A percentile compares a stretch with the other conserved stretches of the same genome.
Evolutionary conservation across 2,113 vertebrate genomes (phyloP).

Genomic region (Amphiprion percula): DNA sequence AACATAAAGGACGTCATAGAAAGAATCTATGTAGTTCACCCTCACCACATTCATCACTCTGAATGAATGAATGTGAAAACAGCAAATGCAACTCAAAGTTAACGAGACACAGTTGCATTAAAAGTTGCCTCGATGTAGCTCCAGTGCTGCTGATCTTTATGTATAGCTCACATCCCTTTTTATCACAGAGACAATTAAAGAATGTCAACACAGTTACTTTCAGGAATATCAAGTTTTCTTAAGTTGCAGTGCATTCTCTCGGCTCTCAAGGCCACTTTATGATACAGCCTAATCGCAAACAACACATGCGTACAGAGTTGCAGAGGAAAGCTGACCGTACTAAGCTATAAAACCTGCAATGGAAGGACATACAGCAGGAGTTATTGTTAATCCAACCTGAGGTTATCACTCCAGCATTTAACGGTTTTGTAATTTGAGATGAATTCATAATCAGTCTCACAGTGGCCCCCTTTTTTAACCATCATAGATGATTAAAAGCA

Average conservation of each 20-base stretch:
- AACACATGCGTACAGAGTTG: not conserved
- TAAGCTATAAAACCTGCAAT: not conserved
- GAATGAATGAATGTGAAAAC: not conserved
- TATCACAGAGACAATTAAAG: not conserved
- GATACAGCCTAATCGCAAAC: not conserved
- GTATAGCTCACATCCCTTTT: not conserved
- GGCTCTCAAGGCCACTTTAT: not conserved
- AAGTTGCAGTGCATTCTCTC: not conserved
- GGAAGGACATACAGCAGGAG: constrained; percentile 4
- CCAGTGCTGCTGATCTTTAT: not conserved
- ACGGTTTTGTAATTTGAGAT: constrained; percentile 6
- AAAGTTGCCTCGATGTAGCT: not conserved
- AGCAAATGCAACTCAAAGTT: not conserved
- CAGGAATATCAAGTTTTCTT: not conserved
- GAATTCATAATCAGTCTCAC: not conserved
- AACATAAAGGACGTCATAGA: not conserved
- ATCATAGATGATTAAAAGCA: too few species aligned
- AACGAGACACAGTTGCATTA: not conserved
- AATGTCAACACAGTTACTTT: not conserved
- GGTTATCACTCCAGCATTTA: not conserved
- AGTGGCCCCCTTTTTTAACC: not conserved
- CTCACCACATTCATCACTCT: not conserved
- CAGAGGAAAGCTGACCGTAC: not conserved
- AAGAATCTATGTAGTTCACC: not conserved
- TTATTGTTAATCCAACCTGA: not conserved